These are phyloP conservation scores for Deilephila elpenor DNA, from an alignment of 2,888 invertebrate species.

Conservation along the genomic window DNA sequence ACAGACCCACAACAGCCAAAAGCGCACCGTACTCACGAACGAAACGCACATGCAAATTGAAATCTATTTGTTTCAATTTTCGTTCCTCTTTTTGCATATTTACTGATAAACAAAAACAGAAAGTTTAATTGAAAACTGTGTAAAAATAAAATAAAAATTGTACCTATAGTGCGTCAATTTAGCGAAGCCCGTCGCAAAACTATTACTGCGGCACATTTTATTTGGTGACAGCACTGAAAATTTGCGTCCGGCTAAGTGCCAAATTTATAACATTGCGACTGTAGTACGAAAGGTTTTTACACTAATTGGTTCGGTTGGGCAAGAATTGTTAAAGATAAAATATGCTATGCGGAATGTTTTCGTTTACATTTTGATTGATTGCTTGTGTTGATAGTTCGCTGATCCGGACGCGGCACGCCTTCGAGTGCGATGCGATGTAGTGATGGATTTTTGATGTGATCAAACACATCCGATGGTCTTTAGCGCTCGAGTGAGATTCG, in stretches of 20 bases:
- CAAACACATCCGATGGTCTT: constrained; percentile 13
- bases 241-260: constrained; percentile 84
- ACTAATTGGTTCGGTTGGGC: constrained; percentile 79
- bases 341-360: constrained; percentile 81
- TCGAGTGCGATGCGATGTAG: constrained; percentile 18
- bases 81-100: constrained; percentile 16
- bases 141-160: constrained; percentile 53
- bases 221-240: constrained; percentile 80
- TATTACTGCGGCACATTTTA: constrained; percentile 78
- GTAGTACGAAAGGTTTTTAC: constrained; percentile 78
- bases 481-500: not conserved
- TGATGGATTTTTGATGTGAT: constrained; percentile 14
- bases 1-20: not conserved
- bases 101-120: constrained; percentile 40
- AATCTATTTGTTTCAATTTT: constrained; percentile 23
- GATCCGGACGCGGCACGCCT: constrained; percentile 33
- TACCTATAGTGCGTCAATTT: constrained; percentile 69
- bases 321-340: constrained; percentile 84
- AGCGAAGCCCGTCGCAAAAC: constrained; percentile 71
- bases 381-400: constrained; percentile 66
- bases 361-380: constrained; percentile 81
- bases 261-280: constrained; percentile 81
- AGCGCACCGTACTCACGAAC: constrained; percentile 13
- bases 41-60: constrained; percentile 11
- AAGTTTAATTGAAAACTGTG: constrained; percentile 61